Evolutionary conservation across 2,113 vertebrate species (phyloP), one percentile per base, ranked within the genome.

Genomic region (Ascaphus truei): DNA sequence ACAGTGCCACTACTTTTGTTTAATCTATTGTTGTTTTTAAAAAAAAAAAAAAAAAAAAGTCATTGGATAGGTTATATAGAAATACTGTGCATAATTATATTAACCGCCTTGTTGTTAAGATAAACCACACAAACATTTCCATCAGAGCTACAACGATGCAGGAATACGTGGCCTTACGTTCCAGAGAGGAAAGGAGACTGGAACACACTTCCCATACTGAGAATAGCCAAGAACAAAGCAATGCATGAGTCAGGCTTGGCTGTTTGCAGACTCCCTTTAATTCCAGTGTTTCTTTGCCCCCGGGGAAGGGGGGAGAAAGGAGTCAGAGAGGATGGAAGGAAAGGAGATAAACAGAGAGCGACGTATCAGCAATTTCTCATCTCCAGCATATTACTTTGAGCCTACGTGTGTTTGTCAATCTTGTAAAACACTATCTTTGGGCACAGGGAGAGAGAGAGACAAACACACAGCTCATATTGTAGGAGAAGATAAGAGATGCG

Each of bases 401-500:
- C 56, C 66, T 69, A 45, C 66, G 30, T 60, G 58, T 69, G 56
- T 69, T 60, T 69, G 66, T 69, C 56, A 60, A 31, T 69, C 66
- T 60, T 69, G 66, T 69, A 69, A 69, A 69, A 69, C 66, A 69
- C 33, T 69, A 69, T 69, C 66, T 69, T 56, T 60, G 43, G 56
- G 33, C 56, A 51, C 22, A 29, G 33, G 33, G 51, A 60, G 6
- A 59, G 55, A 59, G 37, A n/a, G 56, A 69, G 66, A 47, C 56
- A 60, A 69, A 69, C 66, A 60, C 45, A 51, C 20, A 57, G 56
- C 66, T 69, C 59, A 69, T 69, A 69, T 51, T 69, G 66, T 29
- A 47, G n/a, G n/a, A 34, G 31, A 25, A 51, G 66, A 69, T 69
- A 69, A 69, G 45, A 69, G 55, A 39, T 30, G 30, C 39, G 33